Conservation (phyloP, 2,113 vertebrate species). For the Corydoras maculifer region DNA sequence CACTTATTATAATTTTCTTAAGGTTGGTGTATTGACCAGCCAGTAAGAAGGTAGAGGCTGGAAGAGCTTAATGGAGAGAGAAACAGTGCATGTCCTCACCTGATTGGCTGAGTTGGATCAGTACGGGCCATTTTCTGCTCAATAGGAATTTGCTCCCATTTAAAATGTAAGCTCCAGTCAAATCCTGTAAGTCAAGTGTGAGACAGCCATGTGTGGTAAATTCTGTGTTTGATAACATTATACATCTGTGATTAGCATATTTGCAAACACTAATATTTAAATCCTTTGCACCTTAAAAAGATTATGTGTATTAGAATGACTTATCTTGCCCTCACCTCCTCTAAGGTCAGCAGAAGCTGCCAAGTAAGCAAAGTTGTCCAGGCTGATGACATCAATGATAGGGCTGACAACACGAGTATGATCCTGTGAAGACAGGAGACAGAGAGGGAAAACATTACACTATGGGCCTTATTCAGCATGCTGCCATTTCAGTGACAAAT, state of each 20-base stretch:
- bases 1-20: no score
- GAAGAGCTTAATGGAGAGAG: not conserved
- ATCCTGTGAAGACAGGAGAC: slow-evolving; percentile 68
- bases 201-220: not conserved
- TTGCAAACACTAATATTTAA: not conserved
- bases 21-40: not conserved
- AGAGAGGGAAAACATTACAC: no score
- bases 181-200: slow-evolving; percentile 70
- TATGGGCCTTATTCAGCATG: not conserved
- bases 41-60: not conserved
- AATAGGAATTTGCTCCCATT: slow-evolving; percentile 98
- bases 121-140: slow-evolving; percentile 95
- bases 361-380: slow-evolving; percentile 97
- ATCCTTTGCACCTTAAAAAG: not conserved
- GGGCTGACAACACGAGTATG: slow-evolving; percentile 94
- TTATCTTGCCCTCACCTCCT: slow-evolving; percentile 74
- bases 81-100: slow-evolving; percentile 57
- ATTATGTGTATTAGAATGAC: slow-evolving; percentile 4
- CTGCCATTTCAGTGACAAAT: not conserved
- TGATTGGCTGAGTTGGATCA: slow-evolving; percentile 89
- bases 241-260: not conserved
- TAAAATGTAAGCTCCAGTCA: slow-evolving; percentile 98
- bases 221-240: not conserved
- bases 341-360: slow-evolving; percentile 94
- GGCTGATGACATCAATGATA: slow-evolving; percentile 98